Conservation (phyloP, 1,140 invertebrate genomes). For the Aleiodes sp. region DNA sequence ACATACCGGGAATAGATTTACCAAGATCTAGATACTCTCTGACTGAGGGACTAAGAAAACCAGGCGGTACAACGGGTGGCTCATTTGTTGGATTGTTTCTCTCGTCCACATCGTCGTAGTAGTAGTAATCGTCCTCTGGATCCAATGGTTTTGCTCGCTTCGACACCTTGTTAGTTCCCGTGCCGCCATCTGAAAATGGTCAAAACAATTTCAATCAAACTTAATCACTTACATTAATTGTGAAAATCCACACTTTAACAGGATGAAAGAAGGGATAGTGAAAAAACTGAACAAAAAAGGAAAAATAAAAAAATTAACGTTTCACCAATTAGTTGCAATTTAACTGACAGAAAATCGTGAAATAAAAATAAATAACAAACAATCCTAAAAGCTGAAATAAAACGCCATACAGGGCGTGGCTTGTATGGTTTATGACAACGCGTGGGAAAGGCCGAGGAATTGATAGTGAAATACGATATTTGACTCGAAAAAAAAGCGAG, state of each 20-base stretch:
- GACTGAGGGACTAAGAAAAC: conserved; percentile 84
- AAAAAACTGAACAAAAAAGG: background rate
- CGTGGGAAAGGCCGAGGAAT: conserved; percentile 28
- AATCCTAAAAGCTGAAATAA: background rate
- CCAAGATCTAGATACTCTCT: conserved; percentile 85
- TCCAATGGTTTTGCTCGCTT: conserved; percentile 73
- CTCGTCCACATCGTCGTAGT: conserved; percentile 74
- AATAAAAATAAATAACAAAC: background rate
- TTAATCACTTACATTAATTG: background rate
- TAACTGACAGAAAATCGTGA: background rate
- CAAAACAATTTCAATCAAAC: conserved; percentile 17
- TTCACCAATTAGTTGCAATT: conserved; percentile 18
- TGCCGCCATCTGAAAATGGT: conserved; percentile 41
- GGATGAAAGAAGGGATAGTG: no score
- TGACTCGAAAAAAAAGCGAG: background rate
- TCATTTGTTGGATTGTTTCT: conserved; percentile 72
- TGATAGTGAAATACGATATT: conserved; percentile 28
- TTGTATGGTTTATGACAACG: background rate
- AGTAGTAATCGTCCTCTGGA: conserved; percentile 69
- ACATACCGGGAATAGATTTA: conserved; percentile 86
- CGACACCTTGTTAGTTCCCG: conserved; percentile 48
- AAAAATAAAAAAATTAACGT: background rate
- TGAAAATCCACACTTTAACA: background rate
- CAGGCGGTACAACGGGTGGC: conserved; percentile 73
- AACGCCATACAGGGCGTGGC: conserved; percentile 17